Base-by-base conservation (phyloP, 2,888 invertebrate genomes). In the Hedya salicella region DNA sequence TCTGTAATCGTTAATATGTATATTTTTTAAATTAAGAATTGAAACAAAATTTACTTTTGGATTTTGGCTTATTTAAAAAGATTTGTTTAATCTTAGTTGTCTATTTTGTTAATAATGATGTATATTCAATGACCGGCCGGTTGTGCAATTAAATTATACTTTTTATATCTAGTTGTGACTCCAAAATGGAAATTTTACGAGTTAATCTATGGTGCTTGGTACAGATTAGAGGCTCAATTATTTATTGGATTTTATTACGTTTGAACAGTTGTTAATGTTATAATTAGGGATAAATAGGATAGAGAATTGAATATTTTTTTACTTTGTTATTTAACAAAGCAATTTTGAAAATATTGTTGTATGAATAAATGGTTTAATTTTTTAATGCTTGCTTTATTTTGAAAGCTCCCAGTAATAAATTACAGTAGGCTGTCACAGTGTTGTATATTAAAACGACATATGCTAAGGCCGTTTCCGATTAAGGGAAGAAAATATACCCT, bases 61-160 rank as follows among this genome's bases (percentile, higher is more conserved):
- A 53, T 69, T 62, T 62, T 67, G 40, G 48, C 49, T 66, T 65
- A 11, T 65, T 59, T 46, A 25, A 53, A 57, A 36, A 14, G 14
- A 32, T 25, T 40, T 50, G 50, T 64, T 36, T 48, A 57, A 42
- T 16, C 42, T 16, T 59, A 59, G 52, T 49, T 66, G 19, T 54
- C 13, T 53, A 53, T 65, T 39, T 56, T 56, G 48, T 62, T 62
- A 16, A 36, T 65, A 53, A 68, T 39, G 36, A 52, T 66, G 62
- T 53, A 67, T 48, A 56, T 63, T 67, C 42, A 79, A 77, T 78
- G 74, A 78, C 83, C 86, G 91, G 91, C 91, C 91, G 91, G 91
- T 88, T 86, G 91, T 92, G 91, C 91, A 92, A 92, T 92, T 77
- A 81, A 85, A 80, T 70, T 74, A 79, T 78, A 69, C 48, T 61